Evolutionary conservation across 2,797 vertebrate species (phyloP), one percentile per base, ranked within the genome.

Genomic region (Atherinosoma microstoma): DNA sequence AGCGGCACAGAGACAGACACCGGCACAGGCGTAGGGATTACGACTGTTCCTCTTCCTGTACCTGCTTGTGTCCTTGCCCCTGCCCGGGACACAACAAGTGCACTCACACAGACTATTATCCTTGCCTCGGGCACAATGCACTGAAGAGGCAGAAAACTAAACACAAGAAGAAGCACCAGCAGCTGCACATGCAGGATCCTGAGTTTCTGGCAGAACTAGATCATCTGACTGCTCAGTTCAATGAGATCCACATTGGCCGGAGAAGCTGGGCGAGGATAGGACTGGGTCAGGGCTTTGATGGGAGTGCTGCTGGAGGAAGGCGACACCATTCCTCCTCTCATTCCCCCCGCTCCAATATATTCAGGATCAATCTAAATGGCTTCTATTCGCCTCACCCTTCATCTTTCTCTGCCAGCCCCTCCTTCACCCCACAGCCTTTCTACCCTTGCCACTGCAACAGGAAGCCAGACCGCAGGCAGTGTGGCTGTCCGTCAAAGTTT

Each of bases 131-230:
- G 64, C 97, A 96, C 0, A 96, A 95, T 87, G 96, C 96, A 76
- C 92, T 97, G 79, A 98, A 99, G 91, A 94, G 96, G 73, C 98
- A 96, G 90, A 99, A 98, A 87, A 92, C 95, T 62, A 98, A 98
- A 92, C 96, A 97, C 58, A 98, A 97, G 92, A 99, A 97, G 95
- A 99, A 99, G 87, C 97, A 97, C 80, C 96, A 98, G 62, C 97
- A 97, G 82, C 94, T 98, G 22, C 95, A 94, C 29, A 93, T 95
- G 73, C 96, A 98, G 83, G 97, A 99, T 87, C 97, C 97, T 0
- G 96, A 97, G 63, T 98, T 99, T 76, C 91, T 98, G 2, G 95
- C 97, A 0, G 97, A 99, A 27, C 74, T 99, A 8, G 98, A 99
- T 61, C 97, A 99, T 40, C 78, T 99, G 15, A 96, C 98, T 6